Evolutionary conservation across 2,888 invertebrate genomes (phyloP), one percentile per base, ranked within the genome.

Genomic region (Hybos culiciformis): DNA sequence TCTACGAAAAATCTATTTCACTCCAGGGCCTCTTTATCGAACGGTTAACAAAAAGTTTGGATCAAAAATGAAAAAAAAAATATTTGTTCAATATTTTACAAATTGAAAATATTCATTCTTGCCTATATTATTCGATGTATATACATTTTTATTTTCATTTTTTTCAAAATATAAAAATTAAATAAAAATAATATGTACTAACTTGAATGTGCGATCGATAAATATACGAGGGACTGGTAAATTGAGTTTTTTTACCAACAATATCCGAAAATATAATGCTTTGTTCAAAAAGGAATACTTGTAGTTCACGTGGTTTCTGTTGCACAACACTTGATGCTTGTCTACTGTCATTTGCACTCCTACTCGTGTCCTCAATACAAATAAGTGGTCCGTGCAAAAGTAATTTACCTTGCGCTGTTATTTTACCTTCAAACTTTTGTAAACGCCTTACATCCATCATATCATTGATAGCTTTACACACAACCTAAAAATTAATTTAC

Each of bases 361-460:
- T n/a, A 49, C 69, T 69, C 14, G 73, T 71, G 49, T 73, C 67
- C 55, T 87, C 86, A 1, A 78, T 72, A 54, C 84, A 86, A 40
- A 71, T 63, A 50, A 93, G 70, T 19, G 80, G 73, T 41, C 88
- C 93, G 59, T 93, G 93, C 46, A 90, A 73, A 47, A 96, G 69
- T 47, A 98, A 72, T 68, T 92, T 92, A 46, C 97, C 98, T 69
- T 97, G 97, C 33, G 93, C 86, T 38, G 90, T 93, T 53, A 98
- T 90, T 70, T 94, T 96, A 42, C 96, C 93, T 83, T 91, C 85
- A 62, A 94, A 97, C 53, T 94, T 94, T 67, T 97, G 92, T 34
- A 98, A 73, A 44, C 97, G 75, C 19, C 96, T 93, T 46, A 98
- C 90, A 61, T 91, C 90, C 97, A 97, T 97, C 94, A 96, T 97